These are phyloP conservation scores for Dryobotodes eremita DNA, from an alignment of 2,888 invertebrate genomes.

Conservation along the genomic window DNA sequence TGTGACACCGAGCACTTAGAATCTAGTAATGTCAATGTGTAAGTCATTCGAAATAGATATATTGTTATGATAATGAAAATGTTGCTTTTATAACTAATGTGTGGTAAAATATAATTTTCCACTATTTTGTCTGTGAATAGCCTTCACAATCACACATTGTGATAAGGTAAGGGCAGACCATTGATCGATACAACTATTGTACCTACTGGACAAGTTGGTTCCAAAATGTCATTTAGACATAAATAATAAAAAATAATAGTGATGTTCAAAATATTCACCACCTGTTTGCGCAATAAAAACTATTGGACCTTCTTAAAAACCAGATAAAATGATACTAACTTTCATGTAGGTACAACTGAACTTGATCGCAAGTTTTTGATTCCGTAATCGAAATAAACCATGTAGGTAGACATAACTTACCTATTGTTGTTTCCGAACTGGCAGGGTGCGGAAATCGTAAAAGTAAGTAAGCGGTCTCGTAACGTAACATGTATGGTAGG, in stretches of 20 bases:
- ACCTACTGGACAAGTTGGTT: not conserved
- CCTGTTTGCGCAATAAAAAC: not conserved
- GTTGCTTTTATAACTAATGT: slow-evolving; percentile 21
- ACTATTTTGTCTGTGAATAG: slow-evolving; percentile 14
- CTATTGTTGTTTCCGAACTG: slow-evolving; percentile 35
- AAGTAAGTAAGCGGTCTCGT: slow-evolving; percentile 21
- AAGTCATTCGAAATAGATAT: slow-evolving; percentile 23
- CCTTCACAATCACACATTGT: not conserved
- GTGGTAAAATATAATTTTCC: slow-evolving; percentile 19
- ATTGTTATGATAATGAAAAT: slow-evolving; percentile 41
- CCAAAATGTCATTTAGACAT: not conserved
- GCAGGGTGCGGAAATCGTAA: slow-evolving; percentile 28
- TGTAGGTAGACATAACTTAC: not conserved
- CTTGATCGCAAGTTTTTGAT: not conserved
- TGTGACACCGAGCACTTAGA: slow-evolving; percentile 26
- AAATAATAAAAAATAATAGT: too few relatives aligned
- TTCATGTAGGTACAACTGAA: slow-evolving; percentile 2
- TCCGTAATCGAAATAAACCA: too few relatives aligned
- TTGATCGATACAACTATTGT: not conserved
- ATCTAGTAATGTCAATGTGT: slow-evolving; percentile 51
- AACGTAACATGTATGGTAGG: not conserved
- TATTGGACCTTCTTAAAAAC: not conserved
- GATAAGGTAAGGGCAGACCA: not conserved
- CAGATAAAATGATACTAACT: not conserved
- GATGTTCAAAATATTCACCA: not conserved